Evolutionary conservation across 2,797 vertebrate species (phyloP), one percentile per base, ranked within the genome.

Genomic region (Cossypha dichroa): DNA sequence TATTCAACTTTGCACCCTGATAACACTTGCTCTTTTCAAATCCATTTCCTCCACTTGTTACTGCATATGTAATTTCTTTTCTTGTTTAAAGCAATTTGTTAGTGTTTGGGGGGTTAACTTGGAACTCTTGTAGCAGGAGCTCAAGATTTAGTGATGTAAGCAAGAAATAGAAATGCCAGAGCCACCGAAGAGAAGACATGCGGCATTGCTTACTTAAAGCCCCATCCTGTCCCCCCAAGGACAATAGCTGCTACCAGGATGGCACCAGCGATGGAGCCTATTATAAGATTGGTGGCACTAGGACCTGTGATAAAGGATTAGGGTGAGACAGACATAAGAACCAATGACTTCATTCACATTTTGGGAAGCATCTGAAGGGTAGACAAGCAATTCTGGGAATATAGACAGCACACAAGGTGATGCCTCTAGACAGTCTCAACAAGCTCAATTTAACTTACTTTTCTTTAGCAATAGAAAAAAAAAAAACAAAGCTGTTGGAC

Each of bases 181-280:
- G 98, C 98, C 98, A 98, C 96, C 96, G 93, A 98, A 97, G 98
- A 98, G 98, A 98, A 99, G 98, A 98, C 99, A 99, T 99, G 99
- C 99, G 97, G 97, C 97, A 88, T 98, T 99, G 99, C 99, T 99
- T 99, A 99, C 99, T 99, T 99, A 99, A 99, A 99, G 98, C 99
- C 99, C 99, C 99, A 99, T 99, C 99, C 99, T 98, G 99, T 99
- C 98, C 99, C 99, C 98, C 99, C 99, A 99, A 99, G 99, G 99
- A 99, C 99, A 99, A 99, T 99, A 98, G 99, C 99, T 98, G 99
- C 99, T 99, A 99, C 99, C 99, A 99, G 99, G 99, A 99, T 99
- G 99, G 99, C 99, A 98, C 99, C 99, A 98, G 99, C 99, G 98
- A 99, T 99, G 99, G 99, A 99, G 98, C 99, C 99, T 99, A 99